Evolutionary conservation across 2,797 vertebrate genomes (phyloP), one percentile per base, ranked within the genome.

Genomic region (Sebastes trivittatus): DNA sequence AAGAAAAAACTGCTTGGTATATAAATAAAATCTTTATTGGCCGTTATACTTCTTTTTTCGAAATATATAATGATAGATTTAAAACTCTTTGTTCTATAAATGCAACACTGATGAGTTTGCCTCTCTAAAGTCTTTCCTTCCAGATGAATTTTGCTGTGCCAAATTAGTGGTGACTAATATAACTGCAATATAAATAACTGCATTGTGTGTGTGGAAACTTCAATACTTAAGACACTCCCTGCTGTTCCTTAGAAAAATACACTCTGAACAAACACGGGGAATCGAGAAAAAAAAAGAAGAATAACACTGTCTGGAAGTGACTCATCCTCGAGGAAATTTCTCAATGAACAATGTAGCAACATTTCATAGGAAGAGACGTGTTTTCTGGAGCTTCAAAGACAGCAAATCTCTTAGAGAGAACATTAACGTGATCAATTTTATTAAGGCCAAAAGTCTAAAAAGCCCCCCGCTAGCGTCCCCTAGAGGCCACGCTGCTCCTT

Each of bases 1-100:
- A 52, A 11, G 86, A 78, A 71, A 68, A 81, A 84, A 90, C 84
- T 85, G 86, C 84, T 90, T 80, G 69, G 74, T 94, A 95, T 85
- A 94, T 95, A 95, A 95, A 95, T 95, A 96, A 94, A 94, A 94
- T 94, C 90, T 93, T 82, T 94, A 87, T 89, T 81, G 81, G 87
- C 89, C 67, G 34, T 87, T 91, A 87, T 81, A 91, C 64, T 82
- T 81, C 66, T 86, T 77, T 68, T 56, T 84, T 66, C 84, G 86
- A 88, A 90, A 91, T 92, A 94, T 91, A 93, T 89, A 88, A 82
- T 88, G 60, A 88, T 90, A 90, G 75, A 84, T 80, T 89, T 92
- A 87, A 89, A 93, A 89, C 86, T 91, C 89, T 90, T 83, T 86
- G 67, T 81, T 78, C 75, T 90, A 88, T 90, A 92, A 89, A 88